A percentile compares a stretch with the other conserved stretches of the same genome.
Conservation (phyloP, 2,888 invertebrate genomes). For the Lissocephala sabroskyi region DNA sequence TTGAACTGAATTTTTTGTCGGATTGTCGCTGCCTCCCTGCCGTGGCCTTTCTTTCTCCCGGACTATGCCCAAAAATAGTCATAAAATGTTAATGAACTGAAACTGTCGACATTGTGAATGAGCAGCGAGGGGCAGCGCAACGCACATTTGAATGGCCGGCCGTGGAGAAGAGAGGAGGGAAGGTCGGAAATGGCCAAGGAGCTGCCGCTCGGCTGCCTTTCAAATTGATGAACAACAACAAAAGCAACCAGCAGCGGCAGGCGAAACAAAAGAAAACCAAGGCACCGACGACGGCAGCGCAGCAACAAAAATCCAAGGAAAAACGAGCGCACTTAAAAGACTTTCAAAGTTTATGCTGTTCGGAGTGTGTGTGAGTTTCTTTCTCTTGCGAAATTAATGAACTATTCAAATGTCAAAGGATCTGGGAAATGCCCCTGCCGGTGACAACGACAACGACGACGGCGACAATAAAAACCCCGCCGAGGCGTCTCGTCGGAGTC, state of each 20-base stretch:
- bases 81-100: constrained; percentile 41
- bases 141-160: constrained; percentile 14
- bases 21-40: too few relatives aligned
- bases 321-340: constrained; percentile 50
- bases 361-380: constrained; percentile 27
- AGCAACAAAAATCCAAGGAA: constrained; percentile 56
- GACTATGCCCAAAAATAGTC: constrained; percentile 18
- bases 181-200: constrained; percentile 1
- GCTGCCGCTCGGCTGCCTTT: constrained; percentile 37
- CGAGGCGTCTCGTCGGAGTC: constrained; percentile 52
- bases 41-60: too few relatives aligned
- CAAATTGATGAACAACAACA: constrained; percentile 64
- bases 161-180: too few relatives aligned
- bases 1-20: too few relatives aligned
- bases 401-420: constrained; percentile 65
- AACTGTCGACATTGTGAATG: constrained; percentile 6
- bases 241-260: constrained; percentile 23
- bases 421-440: constrained; percentile 36
- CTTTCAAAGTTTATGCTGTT: constrained; percentile 50
- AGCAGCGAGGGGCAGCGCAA: background rate
- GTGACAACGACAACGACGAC: constrained; percentile 37
- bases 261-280: background rate
- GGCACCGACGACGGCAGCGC: constrained; percentile 1
- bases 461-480: constrained; percentile 59
- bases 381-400: constrained; percentile 61